Conservation (phyloP, 2,113 vertebrate genomes). For the Symphodus melops region DNA sequence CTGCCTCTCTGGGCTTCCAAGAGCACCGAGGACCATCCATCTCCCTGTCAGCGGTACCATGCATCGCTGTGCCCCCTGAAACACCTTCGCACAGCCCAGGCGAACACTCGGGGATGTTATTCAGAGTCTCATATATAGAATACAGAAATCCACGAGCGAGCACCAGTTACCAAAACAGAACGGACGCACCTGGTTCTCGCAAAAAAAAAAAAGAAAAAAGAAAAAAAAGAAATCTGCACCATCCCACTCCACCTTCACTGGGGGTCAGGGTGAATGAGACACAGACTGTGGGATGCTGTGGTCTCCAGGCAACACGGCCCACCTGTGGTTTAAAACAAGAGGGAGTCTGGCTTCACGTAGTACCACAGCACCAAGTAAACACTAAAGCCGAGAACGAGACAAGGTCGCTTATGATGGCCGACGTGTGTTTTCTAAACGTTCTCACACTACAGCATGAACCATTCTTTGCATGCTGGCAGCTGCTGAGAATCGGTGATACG, state of each 20-base stretch:
- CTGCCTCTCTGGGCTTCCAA: constrained; percentile 46
- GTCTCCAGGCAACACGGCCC: constrained; percentile 56
- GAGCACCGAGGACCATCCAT: constrained; percentile 57
- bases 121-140: background rate
- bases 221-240: background rate
- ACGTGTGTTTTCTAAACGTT: background rate
- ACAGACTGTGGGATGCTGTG: constrained; percentile 23
- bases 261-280: constrained; percentile 24
- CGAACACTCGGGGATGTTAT: background rate
- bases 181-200: background rate
- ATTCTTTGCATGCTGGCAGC: background rate
- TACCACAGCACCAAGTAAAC: constrained; percentile 11
- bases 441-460: background rate
- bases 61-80: background rate
- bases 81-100: constrained; percentile 8
- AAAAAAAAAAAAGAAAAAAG: background rate
- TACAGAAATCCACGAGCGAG: background rate
- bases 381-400: constrained; percentile 14
- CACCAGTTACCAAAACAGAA: constrained; percentile 8
- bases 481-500: constrained; percentile 7
- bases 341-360: background rate
- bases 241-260: background rate
- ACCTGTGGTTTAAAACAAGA: constrained; percentile 34
- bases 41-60: constrained; percentile 49
- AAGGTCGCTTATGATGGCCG: constrained; percentile 19